Evolutionary conservation across 2,797 vertebrate species (phyloP), one percentile per base, ranked within the genome.

Genomic region (Typhlichthys eigenmanni): DNA sequence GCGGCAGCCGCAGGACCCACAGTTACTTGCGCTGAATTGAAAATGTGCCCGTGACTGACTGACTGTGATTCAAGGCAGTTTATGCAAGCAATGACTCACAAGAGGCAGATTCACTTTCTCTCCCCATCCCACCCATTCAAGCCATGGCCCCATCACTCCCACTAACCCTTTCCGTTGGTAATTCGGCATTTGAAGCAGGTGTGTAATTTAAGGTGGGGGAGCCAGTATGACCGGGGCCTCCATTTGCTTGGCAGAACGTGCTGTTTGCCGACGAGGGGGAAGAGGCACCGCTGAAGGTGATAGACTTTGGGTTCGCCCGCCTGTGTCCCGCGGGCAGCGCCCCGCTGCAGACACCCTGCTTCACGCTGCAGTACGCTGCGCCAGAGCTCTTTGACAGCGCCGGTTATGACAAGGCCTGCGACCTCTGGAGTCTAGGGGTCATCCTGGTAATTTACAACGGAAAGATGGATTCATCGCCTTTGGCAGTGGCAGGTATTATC

Each of bases 391-490:
- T 97, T 59, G 93, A 95, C 38, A 93, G 91, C 1, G 92, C 94
- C 0, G 96, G 96, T 45, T 97, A 97, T 2, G 95, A 97, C 74
- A 95, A 97, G 80, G 94, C 94, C 65, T 97, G 96, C 2, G 96
- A 97, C 83, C 94, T 97, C 77, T 97, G 96, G 96, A 97, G 95
- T 80, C 92, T 97, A 0, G 96, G 95, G 3, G 96, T 97, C 79
- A 96, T 97, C 59, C 82, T 97, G 94, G 96, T 97, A 91, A 77
- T 80, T 63, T 4, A n/a, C 14, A 58, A 9, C 24, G 11, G 57
- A 61, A 47, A 3, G 0, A 11, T 43, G 17, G 5, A 62, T 66
- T 70, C 13, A 13, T 17, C 47, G 46, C 5, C 62, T 52, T 32
- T 29, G 9, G 58, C 11, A 32, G n/a, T n/a, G 17, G 7, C 8